Evolutionary conservation across 2,113 vertebrate genomes (phyloP).

Genomic region (Struthio camelus): DNA sequence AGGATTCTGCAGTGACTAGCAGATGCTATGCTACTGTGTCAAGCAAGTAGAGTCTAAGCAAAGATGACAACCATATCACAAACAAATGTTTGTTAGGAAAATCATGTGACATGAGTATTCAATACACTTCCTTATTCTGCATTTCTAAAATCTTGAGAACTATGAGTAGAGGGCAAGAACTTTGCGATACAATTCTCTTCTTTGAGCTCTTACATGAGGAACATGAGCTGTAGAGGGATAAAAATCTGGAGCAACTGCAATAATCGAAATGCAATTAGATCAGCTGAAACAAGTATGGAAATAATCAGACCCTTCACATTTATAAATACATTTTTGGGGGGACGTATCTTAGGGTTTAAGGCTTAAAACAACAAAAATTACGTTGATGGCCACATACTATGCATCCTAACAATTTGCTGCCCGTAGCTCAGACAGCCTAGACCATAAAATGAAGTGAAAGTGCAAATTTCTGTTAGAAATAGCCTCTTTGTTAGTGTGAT

Average conservation of each 20-base stretch:
- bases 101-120: neutral
- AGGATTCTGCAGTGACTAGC: neutral
- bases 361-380: neutral
- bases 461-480: neutral
- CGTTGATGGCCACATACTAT: neutral
- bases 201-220: neutral
- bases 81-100: slow-evolving; percentile 21
- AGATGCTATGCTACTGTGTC: slow-evolving; percentile 58
- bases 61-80: slow-evolving; percentile 31
- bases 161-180: neutral
- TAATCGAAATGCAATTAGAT: neutral
- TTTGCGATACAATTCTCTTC: neutral
- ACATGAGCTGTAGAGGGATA: neutral
- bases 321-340: neutral
- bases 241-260: neutral
- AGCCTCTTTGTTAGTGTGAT: neutral
- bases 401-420: neutral
- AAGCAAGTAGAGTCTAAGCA: neutral
- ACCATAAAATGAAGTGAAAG: neutral
- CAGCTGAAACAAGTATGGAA: neutral
- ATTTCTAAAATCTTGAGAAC: neutral
- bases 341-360: neutral
- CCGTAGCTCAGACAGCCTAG: accelerated
- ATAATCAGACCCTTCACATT: neutral
- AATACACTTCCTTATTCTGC: neutral